A percentile compares a stretch with the other conserved stretches of the same genome.
Evolutionary conservation across 2,888 invertebrate genomes (phyloP).

Genomic region (Bombylius major): DNA sequence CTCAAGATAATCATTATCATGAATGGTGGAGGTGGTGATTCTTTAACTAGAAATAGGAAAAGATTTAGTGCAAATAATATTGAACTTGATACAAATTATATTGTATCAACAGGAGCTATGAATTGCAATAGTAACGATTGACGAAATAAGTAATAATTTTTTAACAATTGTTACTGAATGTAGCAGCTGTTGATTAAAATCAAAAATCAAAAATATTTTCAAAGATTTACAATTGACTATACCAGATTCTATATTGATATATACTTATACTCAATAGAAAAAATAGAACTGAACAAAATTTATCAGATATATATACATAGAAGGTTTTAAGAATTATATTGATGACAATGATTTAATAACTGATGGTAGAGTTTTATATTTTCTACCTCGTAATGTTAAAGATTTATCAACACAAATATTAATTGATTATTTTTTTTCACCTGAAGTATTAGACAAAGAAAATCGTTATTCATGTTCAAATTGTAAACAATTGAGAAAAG

Average conservation of each 20-base stretch:
- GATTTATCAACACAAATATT: slow-evolving; percentile 60
- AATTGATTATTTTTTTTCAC: slow-evolving; percentile 62
- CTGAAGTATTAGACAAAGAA: slow-evolving; percentile 65
- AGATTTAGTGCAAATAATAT: background rate
- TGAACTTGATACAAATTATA: background rate
- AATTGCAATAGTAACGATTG: slow-evolving; percentile 3
- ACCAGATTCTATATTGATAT: slow-evolving; percentile 48
- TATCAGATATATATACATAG: too few species aligned
- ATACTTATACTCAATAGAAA: too few species aligned
- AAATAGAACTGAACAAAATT: slow-evolving; percentile 11
- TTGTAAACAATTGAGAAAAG: slow-evolving; percentile 63
- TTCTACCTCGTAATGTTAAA: too few species aligned
- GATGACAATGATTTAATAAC: too few species aligned
- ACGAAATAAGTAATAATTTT: background rate
- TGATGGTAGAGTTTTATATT: too few species aligned
- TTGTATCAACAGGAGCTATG: background rate
- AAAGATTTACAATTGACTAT: slow-evolving; percentile 68
- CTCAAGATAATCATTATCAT: too few species aligned
- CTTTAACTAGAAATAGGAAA: background rate
- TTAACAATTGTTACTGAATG: slow-evolving; percentile 48
- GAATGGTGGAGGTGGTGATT: background rate
- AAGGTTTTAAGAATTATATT: too few species aligned
- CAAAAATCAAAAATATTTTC: slow-evolving; percentile 64
- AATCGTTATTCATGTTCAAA: slow-evolving; percentile 72
- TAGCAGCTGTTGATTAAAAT: slow-evolving; percentile 55